Percentiles rank a stretch among this genome's conserved stretches.
Evolutionary conservation across 1,140 invertebrate genomes (phyloP).

Genomic region (Octopus bimaculoides): DNA sequence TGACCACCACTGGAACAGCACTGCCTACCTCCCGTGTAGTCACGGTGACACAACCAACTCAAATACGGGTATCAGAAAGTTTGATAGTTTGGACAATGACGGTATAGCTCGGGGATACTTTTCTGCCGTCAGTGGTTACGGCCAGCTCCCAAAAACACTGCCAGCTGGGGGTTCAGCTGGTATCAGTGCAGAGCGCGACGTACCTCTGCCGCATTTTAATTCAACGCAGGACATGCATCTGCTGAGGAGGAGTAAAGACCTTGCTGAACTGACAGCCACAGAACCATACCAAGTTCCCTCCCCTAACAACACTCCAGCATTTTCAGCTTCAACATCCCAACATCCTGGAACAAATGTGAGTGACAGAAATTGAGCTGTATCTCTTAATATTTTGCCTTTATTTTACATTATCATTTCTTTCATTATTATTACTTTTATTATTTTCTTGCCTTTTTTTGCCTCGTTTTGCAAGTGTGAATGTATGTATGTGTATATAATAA

Average conservation of each 20-base stretch:
- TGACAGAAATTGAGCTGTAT: neutral
- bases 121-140: slow-evolving; percentile 44
- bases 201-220: neutral
- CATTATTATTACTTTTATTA: too few relatives aligned
- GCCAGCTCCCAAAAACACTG: slow-evolving; percentile 14
- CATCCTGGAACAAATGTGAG: slow-evolving; percentile 3
- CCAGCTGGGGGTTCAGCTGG: neutral
- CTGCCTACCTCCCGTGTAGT: slow-evolving; percentile 38
- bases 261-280: slow-evolving; percentile 28
- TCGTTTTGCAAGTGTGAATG: too few relatives aligned
- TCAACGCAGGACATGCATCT: neutral
- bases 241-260: slow-evolving; percentile 15
- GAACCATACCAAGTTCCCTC: slow-evolving; percentile 31
- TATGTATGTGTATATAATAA: too few relatives aligned
- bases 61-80: neutral
- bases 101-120: slow-evolving; percentile 42
- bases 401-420: neutral
- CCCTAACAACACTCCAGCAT: slow-evolving; percentile 28
- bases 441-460: too few relatives aligned
- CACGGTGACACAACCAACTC: slow-evolving; percentile 10
- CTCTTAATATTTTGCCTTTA: neutral
- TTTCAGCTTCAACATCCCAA: slow-evolving; percentile 4
- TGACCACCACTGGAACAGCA: slow-evolving; percentile 45
- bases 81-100: too few relatives aligned
- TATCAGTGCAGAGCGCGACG: neutral